Conservation (phyloP, 2,888 invertebrate genomes). For the Craniophora ligustri region DNA sequence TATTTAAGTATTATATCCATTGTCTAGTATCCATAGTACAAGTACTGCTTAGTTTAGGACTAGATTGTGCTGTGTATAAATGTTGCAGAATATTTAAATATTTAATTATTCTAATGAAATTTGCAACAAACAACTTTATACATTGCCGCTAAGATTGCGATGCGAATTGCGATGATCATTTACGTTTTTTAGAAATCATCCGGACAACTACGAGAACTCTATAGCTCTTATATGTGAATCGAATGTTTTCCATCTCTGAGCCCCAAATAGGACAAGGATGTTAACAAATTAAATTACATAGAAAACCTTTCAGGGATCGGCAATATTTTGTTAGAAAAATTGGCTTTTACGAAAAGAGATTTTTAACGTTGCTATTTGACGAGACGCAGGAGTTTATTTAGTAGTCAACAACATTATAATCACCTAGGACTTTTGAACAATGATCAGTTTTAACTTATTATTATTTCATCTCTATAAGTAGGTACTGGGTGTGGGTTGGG, state of each 20-base stretch:
- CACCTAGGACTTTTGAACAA: no score
- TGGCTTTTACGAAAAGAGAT: constrained; percentile 20
- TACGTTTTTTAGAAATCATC: constrained; percentile 22
- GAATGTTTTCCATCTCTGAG: constrained; percentile 32
- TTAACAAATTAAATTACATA: constrained; percentile 52
- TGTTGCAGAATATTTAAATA: no score
- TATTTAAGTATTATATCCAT: no score
- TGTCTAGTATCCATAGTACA: no score
- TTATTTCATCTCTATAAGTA: no score
- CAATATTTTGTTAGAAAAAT: constrained; percentile 41
- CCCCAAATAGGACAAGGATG: constrained; percentile 6
- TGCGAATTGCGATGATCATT: constrained; percentile 29
- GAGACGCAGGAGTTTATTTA: no score
- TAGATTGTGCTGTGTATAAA: no score
- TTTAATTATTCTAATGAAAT: no score
- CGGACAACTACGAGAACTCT: constrained; percentile 7
- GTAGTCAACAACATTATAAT: no score
- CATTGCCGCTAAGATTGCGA: constrained; percentile 29
- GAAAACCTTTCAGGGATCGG: constrained; percentile 53
- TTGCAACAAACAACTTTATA: constrained; percentile 15
- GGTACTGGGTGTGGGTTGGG: not conserved
- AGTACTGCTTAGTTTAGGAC: no score
- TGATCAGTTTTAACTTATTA: no score
- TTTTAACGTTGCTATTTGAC: not conserved
- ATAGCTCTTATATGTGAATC: constrained; percentile 41